These are phyloP conservation scores for Gadopsis bispinosus DNA, from an alignment of 2,797 vertebrate genomes.

Conservation along the genomic window DNA sequence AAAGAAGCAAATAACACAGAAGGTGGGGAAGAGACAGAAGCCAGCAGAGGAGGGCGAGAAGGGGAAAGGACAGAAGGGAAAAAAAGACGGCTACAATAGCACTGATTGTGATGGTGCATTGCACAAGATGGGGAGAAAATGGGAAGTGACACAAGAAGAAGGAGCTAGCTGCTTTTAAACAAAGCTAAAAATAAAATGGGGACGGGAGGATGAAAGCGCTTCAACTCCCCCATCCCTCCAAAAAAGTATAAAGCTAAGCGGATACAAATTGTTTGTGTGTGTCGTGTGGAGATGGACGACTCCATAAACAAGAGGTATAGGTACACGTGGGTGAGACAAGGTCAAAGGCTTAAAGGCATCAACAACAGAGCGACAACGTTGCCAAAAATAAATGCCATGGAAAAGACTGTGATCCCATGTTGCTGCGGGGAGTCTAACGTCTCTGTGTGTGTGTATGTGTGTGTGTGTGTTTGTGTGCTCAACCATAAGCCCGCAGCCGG, in stretches of 20 bases:
- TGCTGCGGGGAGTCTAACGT: slow-evolving; percentile 26
- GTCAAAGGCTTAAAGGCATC: slow-evolving; percentile 57
- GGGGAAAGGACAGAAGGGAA: not conserved
- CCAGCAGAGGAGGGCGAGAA: not conserved
- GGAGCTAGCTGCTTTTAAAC: slow-evolving; percentile 52
- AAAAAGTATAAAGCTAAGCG: slow-evolving; percentile 23
- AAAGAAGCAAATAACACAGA: slow-evolving; percentile 55
- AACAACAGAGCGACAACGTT: slow-evolving; percentile 49
- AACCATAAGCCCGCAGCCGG: slow-evolving; percentile 60
- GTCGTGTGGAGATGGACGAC: slow-evolving; percentile 3
- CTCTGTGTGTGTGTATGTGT: slow-evolving; percentile 23
- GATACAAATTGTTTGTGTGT: slow-evolving; percentile 7
- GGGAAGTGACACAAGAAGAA: slow-evolving; percentile 46
- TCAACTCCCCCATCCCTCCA: not conserved
- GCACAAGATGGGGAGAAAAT: slow-evolving; percentile 38
- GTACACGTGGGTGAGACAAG: slow-evolving; percentile 44
- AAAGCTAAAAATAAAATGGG: slow-evolving; percentile 18
- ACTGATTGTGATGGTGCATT: slow-evolving; percentile 61
- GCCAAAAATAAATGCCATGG: slow-evolving; percentile 72
- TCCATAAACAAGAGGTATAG: slow-evolving; percentile 23
- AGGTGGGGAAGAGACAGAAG: slow-evolving; percentile 24
- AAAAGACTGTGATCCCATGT: slow-evolving; percentile 59
- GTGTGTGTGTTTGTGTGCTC: slow-evolving; percentile 44
- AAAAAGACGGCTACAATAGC: slow-evolving; percentile 41
- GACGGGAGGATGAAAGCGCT: slow-evolving; percentile 1